Base-by-base conservation (phyloP, 92 coral and sea anemone genomes). In the Phymanthus crucifer region DNA sequence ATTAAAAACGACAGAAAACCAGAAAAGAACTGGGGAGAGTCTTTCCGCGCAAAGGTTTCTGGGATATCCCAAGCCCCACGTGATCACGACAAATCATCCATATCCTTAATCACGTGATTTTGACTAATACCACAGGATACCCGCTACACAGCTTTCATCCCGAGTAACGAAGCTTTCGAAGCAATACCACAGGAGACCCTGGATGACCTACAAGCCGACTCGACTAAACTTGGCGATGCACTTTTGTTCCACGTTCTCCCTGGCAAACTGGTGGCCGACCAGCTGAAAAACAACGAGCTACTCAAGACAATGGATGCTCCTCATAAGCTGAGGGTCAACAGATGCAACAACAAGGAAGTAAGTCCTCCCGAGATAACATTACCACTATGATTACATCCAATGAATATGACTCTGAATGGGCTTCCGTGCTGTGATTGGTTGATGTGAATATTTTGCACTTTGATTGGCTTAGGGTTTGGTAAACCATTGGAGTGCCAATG, bases 91-190 rank as follows among this genome's bases (percentile, higher is more conserved):
- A 4, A 10, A 27, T 24, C 14, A 61, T 7, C 6, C 34, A 24
- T 3, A 0, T 61, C 5, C 7, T 12, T 34, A 27, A 61, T 24
- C 34, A 61, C 34, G 16, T 26, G 68, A 24, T 12, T 18, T 24
- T 61, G 26, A 26, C 34, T 27, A 10, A 2, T 18, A 61, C 32
- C 61, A 52, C 66, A 66, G 40, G 88, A 75, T 47, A 47, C 86
- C 17, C 74, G 77, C 18, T 83, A 72, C 72, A 93, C 98, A 0
- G 85, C 88, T n/a, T 93, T 93, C 64, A 89, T 89, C 6, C 98
- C 98, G 11, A 79, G 79, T 31, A 84, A 93, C 72, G 76, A 83
- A 66, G 98, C 98, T 5, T 87, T 93, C 74, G 61, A 81, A 67
- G 81, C 88, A 24, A 71, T 93, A 45, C 89, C 94, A 1, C 45